phyloP scores from a whole-genome alignment of 2,888 invertebrate genomes.

The Ashinkailepas kermadecensis region DNA sequence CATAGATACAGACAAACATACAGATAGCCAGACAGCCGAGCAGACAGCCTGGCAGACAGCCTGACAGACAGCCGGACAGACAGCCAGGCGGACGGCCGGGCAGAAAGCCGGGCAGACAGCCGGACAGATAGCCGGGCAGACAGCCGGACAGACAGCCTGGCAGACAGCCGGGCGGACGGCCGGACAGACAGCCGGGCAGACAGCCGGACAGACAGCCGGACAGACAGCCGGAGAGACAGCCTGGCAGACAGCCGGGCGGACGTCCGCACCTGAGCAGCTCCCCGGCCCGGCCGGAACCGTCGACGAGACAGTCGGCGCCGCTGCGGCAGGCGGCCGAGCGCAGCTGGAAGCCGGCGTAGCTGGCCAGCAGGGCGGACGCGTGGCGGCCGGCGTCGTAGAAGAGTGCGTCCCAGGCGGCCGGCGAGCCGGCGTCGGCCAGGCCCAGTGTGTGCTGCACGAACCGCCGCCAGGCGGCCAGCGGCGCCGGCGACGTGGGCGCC shows the following conservation, averaged over 20 bases:
- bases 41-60: not conserved
- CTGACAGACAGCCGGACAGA: not conserved
- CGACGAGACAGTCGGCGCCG: not conserved
- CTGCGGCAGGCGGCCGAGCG: not conserved
- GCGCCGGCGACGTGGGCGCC: not conserved
- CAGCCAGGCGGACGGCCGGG: not conserved
- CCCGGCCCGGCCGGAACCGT: not conserved
- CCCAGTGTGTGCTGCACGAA: not conserved
- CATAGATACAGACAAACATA: not conserved
- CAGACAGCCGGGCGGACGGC: not conserved
- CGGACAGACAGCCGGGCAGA: too few relatives aligned
- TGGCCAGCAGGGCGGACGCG: not conserved
- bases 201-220: too few relatives aligned
- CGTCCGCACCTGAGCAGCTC: not conserved
- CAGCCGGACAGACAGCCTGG: not conserved
- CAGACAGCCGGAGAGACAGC: not conserved
- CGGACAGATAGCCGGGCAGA: not conserved
- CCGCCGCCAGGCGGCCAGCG: not conserved
- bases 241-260: not conserved
- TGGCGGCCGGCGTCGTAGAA: not conserved
- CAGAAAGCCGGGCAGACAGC: not conserved
- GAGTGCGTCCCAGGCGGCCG: not conserved
- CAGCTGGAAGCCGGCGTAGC: not conserved
- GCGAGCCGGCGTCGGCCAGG: not conserved
- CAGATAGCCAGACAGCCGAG: not conserved